phyloP scores from a whole-genome alignment of 2,797 vertebrate species.

The Rhinoraja longicauda region DNA sequence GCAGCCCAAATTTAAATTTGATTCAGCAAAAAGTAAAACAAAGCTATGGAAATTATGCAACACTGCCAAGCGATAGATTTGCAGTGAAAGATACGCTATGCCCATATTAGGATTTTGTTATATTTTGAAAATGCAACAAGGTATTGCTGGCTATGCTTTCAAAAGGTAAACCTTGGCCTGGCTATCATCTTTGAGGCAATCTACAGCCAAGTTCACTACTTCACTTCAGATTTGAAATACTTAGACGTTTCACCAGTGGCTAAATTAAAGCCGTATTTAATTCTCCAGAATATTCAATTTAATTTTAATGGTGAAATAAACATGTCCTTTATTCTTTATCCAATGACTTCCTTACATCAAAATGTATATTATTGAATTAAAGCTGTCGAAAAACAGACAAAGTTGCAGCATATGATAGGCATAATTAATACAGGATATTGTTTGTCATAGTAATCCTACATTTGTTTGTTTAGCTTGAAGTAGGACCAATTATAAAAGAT shows the following conservation, averaged over 20 bases:
- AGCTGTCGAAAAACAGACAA: neutral
- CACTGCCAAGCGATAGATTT: neutral
- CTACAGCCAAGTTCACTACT: neutral
- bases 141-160: neutral
- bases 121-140: neutral
- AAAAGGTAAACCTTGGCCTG: neutral
- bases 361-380: neutral
- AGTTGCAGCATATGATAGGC: neutral
- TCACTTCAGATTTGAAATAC: neutral
- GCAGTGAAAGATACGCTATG: neutral
- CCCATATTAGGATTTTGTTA: neutral
- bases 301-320: neutral
- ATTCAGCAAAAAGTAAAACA: neutral
- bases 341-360: conserved; percentile 9
- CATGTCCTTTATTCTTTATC: neutral
- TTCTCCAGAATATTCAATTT: neutral
- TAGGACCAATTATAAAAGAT: neutral
- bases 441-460: neutral
- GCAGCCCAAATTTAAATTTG: neutral
- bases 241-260: neutral
- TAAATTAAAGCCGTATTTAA: neutral
- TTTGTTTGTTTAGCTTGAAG: neutral
- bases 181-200: neutral
- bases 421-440: conserved; percentile 1
- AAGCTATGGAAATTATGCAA: neutral